Percentiles rank a stretch among this genome's conserved stretches.
Conservation (phyloP, 2,797 vertebrate genomes). For the Sitta carolinensis region DNA sequence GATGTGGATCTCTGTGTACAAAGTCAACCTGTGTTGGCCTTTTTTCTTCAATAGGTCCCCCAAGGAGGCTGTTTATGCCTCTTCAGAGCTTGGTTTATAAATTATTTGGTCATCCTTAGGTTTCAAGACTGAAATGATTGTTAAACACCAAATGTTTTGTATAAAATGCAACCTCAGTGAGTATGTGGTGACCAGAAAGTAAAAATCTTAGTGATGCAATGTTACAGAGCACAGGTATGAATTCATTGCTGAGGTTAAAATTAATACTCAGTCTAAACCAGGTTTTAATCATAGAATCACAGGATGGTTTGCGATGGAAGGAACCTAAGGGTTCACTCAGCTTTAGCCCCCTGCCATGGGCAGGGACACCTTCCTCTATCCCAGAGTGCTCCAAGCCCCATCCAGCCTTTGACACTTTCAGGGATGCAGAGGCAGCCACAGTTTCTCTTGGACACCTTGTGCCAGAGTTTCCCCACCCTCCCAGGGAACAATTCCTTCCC, state of each 20-base stretch:
- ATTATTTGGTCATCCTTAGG: neutral
- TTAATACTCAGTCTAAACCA: neutral
- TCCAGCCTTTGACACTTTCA: neutral
- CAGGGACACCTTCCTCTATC: neutral
- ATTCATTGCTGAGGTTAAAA: neutral
- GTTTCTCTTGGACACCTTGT: neutral
- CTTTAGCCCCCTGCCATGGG: neutral
- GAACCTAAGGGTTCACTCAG: too few relatives aligned
- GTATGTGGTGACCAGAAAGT: neutral
- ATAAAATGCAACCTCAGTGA: neutral
- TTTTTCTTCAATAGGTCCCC: neutral
- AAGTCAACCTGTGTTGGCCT: neutral
- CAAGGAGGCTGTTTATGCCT: neutral
- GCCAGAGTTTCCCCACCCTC: neutral
- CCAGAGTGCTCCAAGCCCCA: neutral
- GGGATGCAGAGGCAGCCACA: neutral
- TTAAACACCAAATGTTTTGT: neutral
- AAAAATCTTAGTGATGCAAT: neutral
- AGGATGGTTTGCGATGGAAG: neutral
- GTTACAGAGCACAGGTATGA: neutral
- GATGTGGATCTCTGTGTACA: neutral
- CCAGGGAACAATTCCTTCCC: neutral
- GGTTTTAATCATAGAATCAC: neutral
- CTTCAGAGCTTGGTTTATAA: neutral
- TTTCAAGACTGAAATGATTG: neutral